Evolutionary conservation across 2,113 vertebrate species (phyloP), one percentile per base, ranked within the genome.

Genomic region (Cyanocitta stelleri): DNA sequence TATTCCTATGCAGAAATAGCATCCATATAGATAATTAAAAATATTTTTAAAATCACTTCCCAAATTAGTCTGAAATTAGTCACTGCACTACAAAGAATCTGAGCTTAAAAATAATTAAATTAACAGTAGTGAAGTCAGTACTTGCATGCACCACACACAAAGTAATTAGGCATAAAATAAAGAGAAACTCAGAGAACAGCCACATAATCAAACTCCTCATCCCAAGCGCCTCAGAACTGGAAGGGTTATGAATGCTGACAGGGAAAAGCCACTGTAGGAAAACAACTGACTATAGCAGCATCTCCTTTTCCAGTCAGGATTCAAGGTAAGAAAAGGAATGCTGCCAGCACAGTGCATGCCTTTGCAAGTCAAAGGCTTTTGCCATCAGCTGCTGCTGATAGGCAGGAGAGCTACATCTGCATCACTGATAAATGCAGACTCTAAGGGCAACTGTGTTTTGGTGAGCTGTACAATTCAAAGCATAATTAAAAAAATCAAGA

Each of bases 381-480:
- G 82, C 82, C 92, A 88, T 62, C 87, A 94, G 79, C 82, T 84
- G 24, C 59, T 88, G 81, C 91, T 85, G 81, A 83, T n/a, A 74
- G 68, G 80, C 61, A 62, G 33, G 49, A 1, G 9, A 80, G 75
- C 54, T 39, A 69, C 93, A 86, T 3, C 4, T 75, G 90, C 68
- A 48, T 6, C 46, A 77, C 67, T 72, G 87, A 93, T 63, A 92
- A 88, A 74, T 7, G 35, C 64, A 82, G 52, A 43, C 79, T 92
- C 51, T 37, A 59, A 85, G 83, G 75, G 48, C 52, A 84, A 21
- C 48, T 48, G 63, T 56, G 37, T 81, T 85, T 66, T 43, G 32
- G 61, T 51, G 10, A 95, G 61, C 67, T 56, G 35, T 16, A 71
- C 85, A 86, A 67, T 58, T 67, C 0, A 0, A 84, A 75, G 37